Conservation (phyloP, 2,888 invertebrate species). For the Dolomedes plantarius region DNA sequence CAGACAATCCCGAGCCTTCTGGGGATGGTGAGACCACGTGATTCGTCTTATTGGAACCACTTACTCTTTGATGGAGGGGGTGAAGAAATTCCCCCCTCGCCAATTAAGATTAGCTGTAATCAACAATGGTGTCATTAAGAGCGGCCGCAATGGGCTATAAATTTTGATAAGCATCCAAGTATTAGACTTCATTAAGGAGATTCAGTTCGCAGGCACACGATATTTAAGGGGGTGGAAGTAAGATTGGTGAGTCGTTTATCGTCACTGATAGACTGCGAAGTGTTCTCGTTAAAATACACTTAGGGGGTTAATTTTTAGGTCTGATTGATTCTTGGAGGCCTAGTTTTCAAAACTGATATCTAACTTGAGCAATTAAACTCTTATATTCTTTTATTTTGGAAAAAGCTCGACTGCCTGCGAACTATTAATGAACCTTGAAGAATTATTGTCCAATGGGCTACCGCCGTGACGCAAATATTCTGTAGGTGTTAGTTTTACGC, state of each 20-base stretch:
- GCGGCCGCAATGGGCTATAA: conserved; percentile 66
- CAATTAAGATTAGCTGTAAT: conserved; percentile 71
- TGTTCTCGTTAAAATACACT: conserved; percentile 69
- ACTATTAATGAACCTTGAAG: not conserved
- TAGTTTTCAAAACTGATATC: conserved; percentile 5
- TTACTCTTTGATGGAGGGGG: conserved; percentile 14
- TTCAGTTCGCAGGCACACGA: not conserved
- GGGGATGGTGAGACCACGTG: conserved; percentile 2
- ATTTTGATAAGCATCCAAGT: conserved; percentile 65
- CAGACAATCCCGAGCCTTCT: conserved; percentile 47
- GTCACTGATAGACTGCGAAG: conserved; percentile 42
- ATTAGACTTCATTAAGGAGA: conserved; percentile 64
- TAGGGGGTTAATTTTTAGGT: conserved; percentile 70
- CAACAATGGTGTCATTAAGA: conserved; percentile 71
- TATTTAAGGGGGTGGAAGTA: not conserved
- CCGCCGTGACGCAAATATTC: too few species aligned
- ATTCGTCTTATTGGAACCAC: conserved; percentile 10
- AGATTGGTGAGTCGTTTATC: conserved; percentile 40
- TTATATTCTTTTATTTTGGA: not conserved
- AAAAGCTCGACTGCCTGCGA: not conserved
- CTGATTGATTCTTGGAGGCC: conserved; percentile 54
- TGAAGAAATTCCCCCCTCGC: conserved; percentile 29
- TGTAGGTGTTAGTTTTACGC: too few species aligned
- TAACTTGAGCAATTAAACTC: conserved; percentile 14
- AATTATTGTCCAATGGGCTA: too few species aligned